Evolutionary conservation across 2,888 invertebrate species (phyloP).

Genomic region (Chydorus sphaericus): DNA sequence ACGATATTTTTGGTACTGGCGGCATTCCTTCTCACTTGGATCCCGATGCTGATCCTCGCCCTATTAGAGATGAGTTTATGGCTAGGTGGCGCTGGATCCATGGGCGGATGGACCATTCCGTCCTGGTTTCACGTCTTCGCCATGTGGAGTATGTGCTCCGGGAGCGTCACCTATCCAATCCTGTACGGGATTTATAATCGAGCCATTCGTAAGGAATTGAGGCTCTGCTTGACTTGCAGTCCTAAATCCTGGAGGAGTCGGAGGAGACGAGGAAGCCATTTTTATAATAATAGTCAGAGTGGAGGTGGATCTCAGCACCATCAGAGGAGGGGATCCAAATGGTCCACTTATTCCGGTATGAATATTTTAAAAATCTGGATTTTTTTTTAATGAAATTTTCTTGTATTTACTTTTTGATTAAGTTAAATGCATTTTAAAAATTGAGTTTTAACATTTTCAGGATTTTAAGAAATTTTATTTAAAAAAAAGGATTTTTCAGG

Average conservation of each 20-base stretch:
- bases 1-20: conserved; percentile 21
- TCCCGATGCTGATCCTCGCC: conserved; percentile 19
- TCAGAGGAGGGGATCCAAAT: conserved; percentile 10
- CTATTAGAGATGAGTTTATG: conserved; percentile 15
- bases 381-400: no score
- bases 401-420: no score
- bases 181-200: conserved; percentile 22
- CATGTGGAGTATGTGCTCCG: conserved; percentile 18
- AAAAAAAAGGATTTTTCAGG: background rate
- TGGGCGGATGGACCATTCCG: background rate
- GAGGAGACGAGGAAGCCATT: background rate
- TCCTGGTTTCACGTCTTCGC: conserved; percentile 13
- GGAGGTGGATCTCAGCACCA: background rate
- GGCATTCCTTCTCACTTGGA: conserved; percentile 19
- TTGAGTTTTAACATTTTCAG: no score
- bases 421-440: no score
- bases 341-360: conserved; percentile 13
- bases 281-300: background rate
- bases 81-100: background rate
- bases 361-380: no score
- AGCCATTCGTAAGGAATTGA: conserved; percentile 20
- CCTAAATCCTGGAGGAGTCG: background rate
- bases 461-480: background rate
- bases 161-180: conserved; percentile 20
- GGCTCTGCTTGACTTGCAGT: conserved; percentile 10